Evolutionary conservation across 2,888 invertebrate species (phyloP), one percentile per base, ranked within the genome.

Genomic region (Sussaba pulchella): DNA sequence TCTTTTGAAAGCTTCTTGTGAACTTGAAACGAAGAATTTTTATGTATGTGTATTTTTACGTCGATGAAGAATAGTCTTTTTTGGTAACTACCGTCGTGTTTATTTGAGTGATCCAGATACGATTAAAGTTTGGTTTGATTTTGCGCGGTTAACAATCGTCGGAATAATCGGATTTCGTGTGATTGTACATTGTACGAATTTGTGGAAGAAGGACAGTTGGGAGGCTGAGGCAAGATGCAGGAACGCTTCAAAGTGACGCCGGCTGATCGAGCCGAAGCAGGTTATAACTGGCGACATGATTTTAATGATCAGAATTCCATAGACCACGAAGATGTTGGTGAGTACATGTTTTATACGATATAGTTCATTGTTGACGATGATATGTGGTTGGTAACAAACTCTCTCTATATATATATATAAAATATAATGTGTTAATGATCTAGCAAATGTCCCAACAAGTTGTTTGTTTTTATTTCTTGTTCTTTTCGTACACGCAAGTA

Each of bases 161-260:
- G n/a, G n/a, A n/a, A n/a, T n/a, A n/a, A n/a, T n/a, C n/a, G n/a
- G n/a, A n/a, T 10, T 21, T 41, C 21, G 41, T 45, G 45, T 41
- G 43, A n/a, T 12, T 52, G 17, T n/a, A 36, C 5, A 12, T 39
- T 19, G 17, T 45, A 21, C 31, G 14, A 45, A 69, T n/a, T 31
- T n/a, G 19, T 50, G 10, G 26, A 69, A 12, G 9, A 52, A 2
- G 41, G 47, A 17, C 6, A 21, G 21, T 47, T 45, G 19, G 36
- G 10, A 39, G 47, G 36, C 17, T 12, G 12, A n/a, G 50, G 6
- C 17, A 83, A 57, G 59, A 86, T 86, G 86, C 83, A 88, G 84
- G 91, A 91, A 76, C 86, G 91, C 31, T 91, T 91, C 81, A 87
- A 86, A 82, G 91, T 91, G 70, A 91, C 91, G 78, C 90, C 89